Conservation (phyloP, 2,113 vertebrate species). For the Uria lomvia region DNA sequence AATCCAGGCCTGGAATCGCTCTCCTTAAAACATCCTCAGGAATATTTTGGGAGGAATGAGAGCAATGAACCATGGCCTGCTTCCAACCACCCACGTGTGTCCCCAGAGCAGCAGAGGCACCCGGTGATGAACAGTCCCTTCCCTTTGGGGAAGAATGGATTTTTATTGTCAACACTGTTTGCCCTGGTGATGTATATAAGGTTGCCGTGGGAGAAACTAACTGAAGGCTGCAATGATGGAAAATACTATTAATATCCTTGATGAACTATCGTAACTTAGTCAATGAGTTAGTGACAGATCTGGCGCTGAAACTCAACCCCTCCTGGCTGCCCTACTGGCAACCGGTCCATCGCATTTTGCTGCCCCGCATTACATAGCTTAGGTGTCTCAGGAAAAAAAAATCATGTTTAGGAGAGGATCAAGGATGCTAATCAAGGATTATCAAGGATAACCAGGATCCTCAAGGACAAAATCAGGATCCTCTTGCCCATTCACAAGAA, state of each 20-base stretch:
- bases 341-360: background rate
- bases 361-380: background rate
- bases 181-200: background rate
- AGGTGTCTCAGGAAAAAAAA: background rate
- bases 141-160: background rate
- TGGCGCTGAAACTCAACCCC: accelerated
- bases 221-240: background rate
- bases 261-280: background rate
- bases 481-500: background rate
- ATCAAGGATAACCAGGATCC: background rate
- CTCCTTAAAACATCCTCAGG: background rate
- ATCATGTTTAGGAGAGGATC: background rate
- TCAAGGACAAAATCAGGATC: background rate
- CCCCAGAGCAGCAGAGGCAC: background rate
- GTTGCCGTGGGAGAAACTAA: background rate
- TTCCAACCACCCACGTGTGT: background rate
- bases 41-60: background rate
- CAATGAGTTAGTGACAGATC: background rate
- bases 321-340: background rate
- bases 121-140: background rate
- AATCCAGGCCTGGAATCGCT: background rate
- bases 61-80: background rate
- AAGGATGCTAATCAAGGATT: background rate
- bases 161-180: background rate
- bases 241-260: slow-evolving; percentile 7